A percentile compares a stretch with the other conserved stretches of the same genome.
These are phyloP conservation scores for Esox masquinongy DNA, from an alignment of 2,797 vertebrate species.

Conservation along the genomic window DNA sequence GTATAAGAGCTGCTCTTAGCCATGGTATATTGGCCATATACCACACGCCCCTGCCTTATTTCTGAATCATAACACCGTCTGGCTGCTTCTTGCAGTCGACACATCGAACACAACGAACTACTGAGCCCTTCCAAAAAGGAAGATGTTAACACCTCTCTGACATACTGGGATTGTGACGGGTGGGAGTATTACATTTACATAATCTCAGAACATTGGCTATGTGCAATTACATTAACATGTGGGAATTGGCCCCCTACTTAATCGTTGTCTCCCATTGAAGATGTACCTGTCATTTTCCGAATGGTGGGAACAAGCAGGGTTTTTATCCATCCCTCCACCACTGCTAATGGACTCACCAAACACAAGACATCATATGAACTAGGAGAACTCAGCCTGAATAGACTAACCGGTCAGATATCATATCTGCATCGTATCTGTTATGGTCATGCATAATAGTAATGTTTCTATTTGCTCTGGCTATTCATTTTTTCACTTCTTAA, in stretches of 20 bases:
- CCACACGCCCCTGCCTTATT: too few relatives aligned
- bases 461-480: not conserved
- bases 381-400: not conserved
- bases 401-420: not conserved
- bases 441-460: not conserved
- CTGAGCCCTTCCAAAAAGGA: not conserved
- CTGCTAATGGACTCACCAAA: slow-evolving; percentile 23
- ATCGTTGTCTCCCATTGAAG: slow-evolving; percentile 33
- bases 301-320: not conserved
- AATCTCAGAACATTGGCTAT: slow-evolving; percentile 42
- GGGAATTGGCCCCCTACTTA: slow-evolving; percentile 32
- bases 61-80: not conserved
- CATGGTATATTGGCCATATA: too few relatives aligned
- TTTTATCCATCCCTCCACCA: slow-evolving; percentile 1
- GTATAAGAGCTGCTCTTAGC: too few relatives aligned
- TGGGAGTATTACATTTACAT: slow-evolving; percentile 37
- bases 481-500: not conserved
- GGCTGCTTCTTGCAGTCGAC: not conserved
- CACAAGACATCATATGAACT: not conserved
- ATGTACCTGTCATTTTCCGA: slow-evolving; percentile 30
- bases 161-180: not conserved
- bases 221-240: slow-evolving; percentile 46
- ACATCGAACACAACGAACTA: not conserved
- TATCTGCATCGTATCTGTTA: not conserved
- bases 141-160: not conserved